Conservation (phyloP, 2,888 invertebrate genomes). For the Hirtodrosophila duncani region DNA sequence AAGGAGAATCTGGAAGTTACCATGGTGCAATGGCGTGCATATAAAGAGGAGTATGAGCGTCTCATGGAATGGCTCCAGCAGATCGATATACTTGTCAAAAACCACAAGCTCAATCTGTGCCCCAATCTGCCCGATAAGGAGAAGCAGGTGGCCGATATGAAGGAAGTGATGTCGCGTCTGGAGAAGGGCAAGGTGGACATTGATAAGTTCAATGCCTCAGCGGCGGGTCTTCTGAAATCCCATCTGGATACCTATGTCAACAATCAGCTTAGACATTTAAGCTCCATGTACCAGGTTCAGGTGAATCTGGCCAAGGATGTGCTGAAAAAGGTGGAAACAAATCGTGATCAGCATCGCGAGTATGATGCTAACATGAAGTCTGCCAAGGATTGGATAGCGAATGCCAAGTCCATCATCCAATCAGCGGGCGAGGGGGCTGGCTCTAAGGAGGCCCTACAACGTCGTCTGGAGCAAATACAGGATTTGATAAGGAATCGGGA, state of each 20-base stretch:
- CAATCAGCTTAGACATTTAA: slow-evolving; percentile 90
- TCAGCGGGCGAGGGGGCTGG: slow-evolving; percentile 89
- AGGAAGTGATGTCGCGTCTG: slow-evolving; percentile 86
- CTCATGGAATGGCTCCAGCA: slow-evolving; percentile 95
- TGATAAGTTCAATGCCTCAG: slow-evolving; percentile 89
- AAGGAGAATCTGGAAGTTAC: slow-evolving; percentile 90
- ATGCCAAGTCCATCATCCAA: slow-evolving; percentile 89
- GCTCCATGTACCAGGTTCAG: slow-evolving; percentile 92
- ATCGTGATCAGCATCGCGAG: slow-evolving; percentile 89
- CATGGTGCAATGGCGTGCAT: slow-evolving; percentile 91
- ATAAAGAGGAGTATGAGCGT: slow-evolving; percentile 94
- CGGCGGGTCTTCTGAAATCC: slow-evolving; percentile 87
- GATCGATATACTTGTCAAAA: slow-evolving; percentile 93
- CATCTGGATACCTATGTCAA: slow-evolving; percentile 92
- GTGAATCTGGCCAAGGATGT: slow-evolving; percentile 93
- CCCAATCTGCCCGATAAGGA: slow-evolving; percentile 90
- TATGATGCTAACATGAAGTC: slow-evolving; percentile 87
- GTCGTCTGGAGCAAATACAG: slow-evolving; percentile 88
- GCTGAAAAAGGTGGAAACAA: slow-evolving; percentile 92
- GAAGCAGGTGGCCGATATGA: slow-evolving; percentile 89
- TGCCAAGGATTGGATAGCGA: slow-evolving; percentile 91
- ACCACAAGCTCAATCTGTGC: slow-evolving; percentile 90
- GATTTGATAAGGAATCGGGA: slow-evolving; percentile 89
- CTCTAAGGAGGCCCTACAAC: slow-evolving; percentile 90
- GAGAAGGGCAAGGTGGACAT: slow-evolving; percentile 89